A percentile compares a stretch with the other conserved stretches of the same genome.
Evolutionary conservation across 2,888 invertebrate species (phyloP).

Genomic region (Helobdella robusta): DNA sequence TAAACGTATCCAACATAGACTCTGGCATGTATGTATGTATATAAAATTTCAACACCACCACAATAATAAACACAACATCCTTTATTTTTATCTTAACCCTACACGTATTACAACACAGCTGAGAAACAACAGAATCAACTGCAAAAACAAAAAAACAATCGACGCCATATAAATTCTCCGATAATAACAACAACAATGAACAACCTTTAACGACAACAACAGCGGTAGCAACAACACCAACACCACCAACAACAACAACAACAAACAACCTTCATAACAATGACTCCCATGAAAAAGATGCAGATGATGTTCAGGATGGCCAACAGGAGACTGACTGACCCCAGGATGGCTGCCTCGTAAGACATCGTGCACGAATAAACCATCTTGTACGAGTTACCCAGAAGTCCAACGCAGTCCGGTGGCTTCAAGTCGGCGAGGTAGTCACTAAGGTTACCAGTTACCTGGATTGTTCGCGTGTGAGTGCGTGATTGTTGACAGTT

Average conservation of each 20-base stretch:
- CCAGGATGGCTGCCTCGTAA: conserved; percentile 67
- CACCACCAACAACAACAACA: not conserved
- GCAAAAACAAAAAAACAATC: not conserved
- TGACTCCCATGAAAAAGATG: conserved; percentile 69
- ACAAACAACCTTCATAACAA: conserved; percentile 54
- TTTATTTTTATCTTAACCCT: no score
- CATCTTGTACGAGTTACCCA: conserved; percentile 27
- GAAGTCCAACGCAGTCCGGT: conserved; percentile 25
- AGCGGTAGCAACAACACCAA: not conserved
- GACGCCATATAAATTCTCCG: not conserved
- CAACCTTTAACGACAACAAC: not conserved
- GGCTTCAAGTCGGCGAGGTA: no score
- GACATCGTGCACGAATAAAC: conserved; percentile 67
- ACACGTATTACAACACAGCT: conserved; percentile 13
- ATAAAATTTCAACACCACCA: no score
- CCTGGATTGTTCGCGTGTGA: no score
- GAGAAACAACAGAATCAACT: not conserved
- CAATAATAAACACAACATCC: no score
- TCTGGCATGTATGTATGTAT: no score
- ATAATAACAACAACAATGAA: conserved; percentile 4
- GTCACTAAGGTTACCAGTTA: no score
- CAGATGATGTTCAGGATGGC: conserved; percentile 73
- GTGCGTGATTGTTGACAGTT: no score
- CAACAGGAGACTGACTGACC: conserved; percentile 67
- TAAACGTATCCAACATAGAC: no score